Base-by-base conservation (phyloP, 2,888 invertebrate genomes). In the Ophion costatus region DNA sequence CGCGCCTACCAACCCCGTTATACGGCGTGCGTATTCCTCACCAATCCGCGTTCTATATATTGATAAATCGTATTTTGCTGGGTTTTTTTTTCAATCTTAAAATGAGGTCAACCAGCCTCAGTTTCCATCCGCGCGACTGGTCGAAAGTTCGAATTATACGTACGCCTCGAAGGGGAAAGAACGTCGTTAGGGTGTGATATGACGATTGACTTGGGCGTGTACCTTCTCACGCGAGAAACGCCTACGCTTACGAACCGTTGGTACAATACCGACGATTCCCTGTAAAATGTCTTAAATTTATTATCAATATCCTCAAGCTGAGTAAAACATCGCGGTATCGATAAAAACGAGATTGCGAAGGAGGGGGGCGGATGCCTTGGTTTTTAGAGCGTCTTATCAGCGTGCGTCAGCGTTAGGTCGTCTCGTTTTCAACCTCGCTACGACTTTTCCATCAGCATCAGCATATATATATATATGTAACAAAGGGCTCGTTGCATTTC, bases 1-100 rank as follows among this genome's bases (percentile, higher is more conserved):
- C 86, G 86, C 84, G 86, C 80, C 81, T 84, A 84, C 61, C 67
- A 70, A 85, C 85, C 82, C 85, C 85, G 85, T 85, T 85, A 82
- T 66, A 76, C 73, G 74, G 66, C 24, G 22, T 17, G 33, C 33
- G 20, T 74, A 61, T 66, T 80, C 84, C 71, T 84, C 70, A 71
- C 75, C 74, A 42, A 38, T 51, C 67, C n/a, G 5, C n/a, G 24
- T n/a, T 2, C 20, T 4, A 11, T 73, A 76, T 76, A 61, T 63
- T 33, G 20, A 24, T 33, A 24, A 71, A 63, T 64, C 24, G 33
- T 57, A 42, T n/a, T 56, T 71, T 24, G 20, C 17, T 29, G 38
- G 11, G 9, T 33, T 9, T 9, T 20, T 14, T 51, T 51, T 51
- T 51, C 14, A 7, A 56, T 75, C 66, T 75, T 42, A 64, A 76